Evolutionary conservation across 1,140 invertebrate genomes (phyloP).

Genomic region (Lamellibrachia luymesi): DNA sequence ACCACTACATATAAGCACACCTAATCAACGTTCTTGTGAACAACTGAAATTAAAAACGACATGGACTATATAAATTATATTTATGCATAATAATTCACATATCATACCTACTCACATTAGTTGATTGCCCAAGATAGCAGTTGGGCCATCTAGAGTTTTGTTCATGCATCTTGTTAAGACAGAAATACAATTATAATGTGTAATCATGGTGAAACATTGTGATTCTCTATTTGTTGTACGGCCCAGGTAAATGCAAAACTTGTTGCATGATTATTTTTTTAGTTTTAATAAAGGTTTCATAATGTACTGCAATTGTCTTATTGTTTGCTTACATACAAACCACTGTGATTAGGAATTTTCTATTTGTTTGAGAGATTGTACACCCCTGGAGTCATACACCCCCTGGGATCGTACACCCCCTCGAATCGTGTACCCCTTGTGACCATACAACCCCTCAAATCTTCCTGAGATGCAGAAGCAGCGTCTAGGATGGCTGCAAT

Average conservation of each 20-base stretch:
- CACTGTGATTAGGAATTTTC: too few relatives aligned
- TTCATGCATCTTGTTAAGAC: too few relatives aligned
- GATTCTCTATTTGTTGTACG: neutral
- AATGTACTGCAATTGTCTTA: neutral
- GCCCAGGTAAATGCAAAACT: neutral
- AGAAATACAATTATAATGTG: neutral
- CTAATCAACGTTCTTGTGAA: neutral
- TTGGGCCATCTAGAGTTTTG: too few relatives aligned
- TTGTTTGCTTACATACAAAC: neutral
- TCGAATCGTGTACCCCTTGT: neutral
- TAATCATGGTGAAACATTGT: neutral
- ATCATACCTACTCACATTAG: neutral
- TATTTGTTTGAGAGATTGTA: too few relatives aligned
- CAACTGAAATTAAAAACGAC: too few relatives aligned
- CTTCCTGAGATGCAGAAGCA: neutral
- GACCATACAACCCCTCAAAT: neutral
- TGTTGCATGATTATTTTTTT: neutral
- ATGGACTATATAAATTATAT: too few relatives aligned
- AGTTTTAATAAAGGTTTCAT: neutral
- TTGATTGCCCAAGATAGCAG: too few relatives aligned
- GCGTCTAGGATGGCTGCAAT: too few relatives aligned
- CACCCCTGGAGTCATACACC: too few relatives aligned
- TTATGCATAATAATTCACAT: too few relatives aligned
- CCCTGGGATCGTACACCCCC: neutral
- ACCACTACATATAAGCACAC: neutral